Conservation (phyloP, 2,888 invertebrate species). For the Temnothorax rugatulus region DNA sequence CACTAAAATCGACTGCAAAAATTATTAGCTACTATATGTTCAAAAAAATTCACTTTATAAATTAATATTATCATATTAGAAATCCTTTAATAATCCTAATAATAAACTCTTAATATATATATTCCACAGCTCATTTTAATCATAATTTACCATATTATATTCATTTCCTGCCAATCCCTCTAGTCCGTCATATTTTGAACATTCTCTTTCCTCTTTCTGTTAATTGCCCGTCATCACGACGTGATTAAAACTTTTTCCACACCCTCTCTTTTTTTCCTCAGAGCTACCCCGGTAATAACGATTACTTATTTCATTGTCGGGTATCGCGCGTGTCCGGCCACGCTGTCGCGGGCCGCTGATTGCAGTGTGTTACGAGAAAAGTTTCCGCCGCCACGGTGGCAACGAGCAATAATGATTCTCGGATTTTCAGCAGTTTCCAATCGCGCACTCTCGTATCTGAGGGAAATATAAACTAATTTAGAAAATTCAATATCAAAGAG, state of each 20-base stretch:
- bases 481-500: constrained; percentile 15
- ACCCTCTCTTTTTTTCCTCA: not conserved
- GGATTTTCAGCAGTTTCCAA: constrained; percentile 20
- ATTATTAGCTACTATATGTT: not conserved
- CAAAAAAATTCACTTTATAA: not conserved
- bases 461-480: not conserved
- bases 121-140: constrained; percentile 13
- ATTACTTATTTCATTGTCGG: constrained; percentile 51
- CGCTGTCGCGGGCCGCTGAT: constrained; percentile 15
- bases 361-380: constrained; percentile 16
- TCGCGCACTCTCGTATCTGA: not conserved
- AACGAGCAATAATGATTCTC: constrained; percentile 10
- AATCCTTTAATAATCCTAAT: not conserved
- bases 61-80: not conserved
- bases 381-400: not conserved
- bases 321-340: constrained; percentile 32
- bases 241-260: constrained; percentile 46
- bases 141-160: constrained; percentile 16
- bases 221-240: constrained; percentile 34
- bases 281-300: constrained; percentile 16
- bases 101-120: not conserved
- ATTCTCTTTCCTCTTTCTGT: constrained; percentile 10
- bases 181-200: not conserved
- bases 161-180: not conserved
- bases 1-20: not conserved